These are phyloP conservation scores for Austrofundulus limnaeus DNA, from an alignment of 2,113 vertebrate genomes.

Conservation along the genomic window DNA sequence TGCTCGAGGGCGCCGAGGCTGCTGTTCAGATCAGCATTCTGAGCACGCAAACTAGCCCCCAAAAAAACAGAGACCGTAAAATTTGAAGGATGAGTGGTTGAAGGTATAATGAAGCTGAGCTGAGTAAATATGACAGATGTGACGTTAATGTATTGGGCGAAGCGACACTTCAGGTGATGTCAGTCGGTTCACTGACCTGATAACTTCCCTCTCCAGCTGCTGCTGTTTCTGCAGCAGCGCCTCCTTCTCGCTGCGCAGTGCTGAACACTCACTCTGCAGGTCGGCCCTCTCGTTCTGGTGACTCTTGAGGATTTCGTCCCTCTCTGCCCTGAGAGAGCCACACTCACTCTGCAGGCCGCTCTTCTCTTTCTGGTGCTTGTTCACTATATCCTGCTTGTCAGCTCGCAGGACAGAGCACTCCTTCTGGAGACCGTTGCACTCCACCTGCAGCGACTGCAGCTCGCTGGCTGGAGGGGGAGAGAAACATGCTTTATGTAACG, in stretches of 20 bases:
- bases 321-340: conserved; percentile 73
- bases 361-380: conserved; percentile 74
- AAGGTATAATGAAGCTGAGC: not conserved
- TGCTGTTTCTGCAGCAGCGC: conserved; percentile 83
- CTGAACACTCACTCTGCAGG: conserved; percentile 84
- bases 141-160: not conserved
- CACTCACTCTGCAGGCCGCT: conserved; percentile 84
- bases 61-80: conserved; percentile 31
- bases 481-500: conserved; percentile 11
- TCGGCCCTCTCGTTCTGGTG: conserved; percentile 71
- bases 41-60: conserved; percentile 87
- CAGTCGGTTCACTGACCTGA: conserved; percentile 80
- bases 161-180: not conserved
- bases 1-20: conserved; percentile 86
- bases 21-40: conserved; percentile 85
- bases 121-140: conserved; percentile 12
- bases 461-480: conserved; percentile 80
- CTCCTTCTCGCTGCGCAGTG: conserved; percentile 86
- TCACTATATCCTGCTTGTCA: conserved; percentile 72
- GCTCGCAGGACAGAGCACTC: conserved; percentile 72
- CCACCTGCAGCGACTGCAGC: conserved; percentile 87
- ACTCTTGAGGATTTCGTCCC: conserved; percentile 65
- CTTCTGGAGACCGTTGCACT: conserved; percentile 78
- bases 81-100: conserved; percentile 17
- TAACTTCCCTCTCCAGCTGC: conserved; percentile 87